Evolutionary conservation across 2,113 vertebrate species (phyloP).

Genomic region (Tonatia bakeri): DNA sequence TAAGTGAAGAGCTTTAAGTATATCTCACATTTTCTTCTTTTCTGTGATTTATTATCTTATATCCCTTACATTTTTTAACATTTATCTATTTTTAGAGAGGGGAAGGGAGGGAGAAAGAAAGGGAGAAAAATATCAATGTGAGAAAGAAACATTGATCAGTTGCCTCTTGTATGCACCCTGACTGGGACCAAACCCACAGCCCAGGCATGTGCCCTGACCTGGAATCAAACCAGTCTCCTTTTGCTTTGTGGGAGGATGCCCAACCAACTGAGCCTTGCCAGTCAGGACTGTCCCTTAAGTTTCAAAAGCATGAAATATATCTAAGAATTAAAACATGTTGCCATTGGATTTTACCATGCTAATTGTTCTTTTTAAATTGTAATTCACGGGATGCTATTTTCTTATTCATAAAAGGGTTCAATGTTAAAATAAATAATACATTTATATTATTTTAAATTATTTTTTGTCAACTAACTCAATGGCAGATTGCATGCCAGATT

Average conservation of each 20-base stretch:
- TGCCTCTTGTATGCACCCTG: too few relatives aligned
- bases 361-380: conserved; percentile 8
- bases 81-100: too few relatives aligned
- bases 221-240: too few relatives aligned
- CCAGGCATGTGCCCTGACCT: too few relatives aligned
- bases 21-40: not conserved
- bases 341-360: not conserved
- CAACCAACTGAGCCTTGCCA: too few relatives aligned
- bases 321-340: not conserved
- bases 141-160: too few relatives aligned
- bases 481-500: not conserved
- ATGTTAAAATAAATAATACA: not conserved
- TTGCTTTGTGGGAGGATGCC: too few relatives aligned
- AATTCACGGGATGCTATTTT: not conserved
- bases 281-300: not conserved
- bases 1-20: not conserved
- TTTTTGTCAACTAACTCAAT: not conserved
- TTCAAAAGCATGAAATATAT: not conserved
- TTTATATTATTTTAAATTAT: conserved; percentile 34
- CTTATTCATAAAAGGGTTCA: not conserved
- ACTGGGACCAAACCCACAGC: too few relatives aligned
- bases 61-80: not conserved
- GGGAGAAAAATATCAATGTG: too few relatives aligned
- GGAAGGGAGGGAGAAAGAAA: too few relatives aligned
- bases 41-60: not conserved